Base-by-base conservation (phyloP, 2,113 vertebrate species). In the Colius striatus region DNA sequence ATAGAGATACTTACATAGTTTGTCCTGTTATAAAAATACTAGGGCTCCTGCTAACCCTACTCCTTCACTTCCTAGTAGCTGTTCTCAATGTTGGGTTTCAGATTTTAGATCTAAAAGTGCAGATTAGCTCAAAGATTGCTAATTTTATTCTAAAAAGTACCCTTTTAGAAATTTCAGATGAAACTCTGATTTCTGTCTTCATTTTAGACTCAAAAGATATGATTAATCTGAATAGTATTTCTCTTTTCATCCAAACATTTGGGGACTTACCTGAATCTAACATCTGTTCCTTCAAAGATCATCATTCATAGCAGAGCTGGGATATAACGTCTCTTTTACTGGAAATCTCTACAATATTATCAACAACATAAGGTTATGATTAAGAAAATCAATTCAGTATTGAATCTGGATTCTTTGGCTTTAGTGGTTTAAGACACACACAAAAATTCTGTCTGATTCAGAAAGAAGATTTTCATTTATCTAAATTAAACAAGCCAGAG, bases 371-470 rank as follows among this genome's bases (percentile, higher is more conserved):
- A 38, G 25, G 26, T 55, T 82, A 54, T 66, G 66, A 58, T 88
- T 91, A 80, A 65, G 75, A 57, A 94, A 84, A 89, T 60, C 14
- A 92, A 82, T 90, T 94, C 67, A 66, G 16, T 38, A 26, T 94
- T 80, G 94, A 76, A 65, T 82, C 8, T 92, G 51, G 14, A 45
- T 70, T 94, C 97, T 57, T 75, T 92, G 34, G 32, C 32, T 87
- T 72, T 55, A 32, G 34, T 63, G 25, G 63, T 57, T 91, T 89
- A 67, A 87, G 55, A 89, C 6, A n/a, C 4, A 47, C 8, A 43
- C 18, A 77, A 14, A 74, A 80, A 50, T 57, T 77, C 13, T 47
- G 2, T 76, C 63, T 80, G 43, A 92, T 85, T 74, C 60, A 54
- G n/a, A 86, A 85, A 94, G 25, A 76, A 91, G 72, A 38, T 71